Conservation (phyloP, 2,888 invertebrate genomes). For the Antheraea assamensis region DNA sequence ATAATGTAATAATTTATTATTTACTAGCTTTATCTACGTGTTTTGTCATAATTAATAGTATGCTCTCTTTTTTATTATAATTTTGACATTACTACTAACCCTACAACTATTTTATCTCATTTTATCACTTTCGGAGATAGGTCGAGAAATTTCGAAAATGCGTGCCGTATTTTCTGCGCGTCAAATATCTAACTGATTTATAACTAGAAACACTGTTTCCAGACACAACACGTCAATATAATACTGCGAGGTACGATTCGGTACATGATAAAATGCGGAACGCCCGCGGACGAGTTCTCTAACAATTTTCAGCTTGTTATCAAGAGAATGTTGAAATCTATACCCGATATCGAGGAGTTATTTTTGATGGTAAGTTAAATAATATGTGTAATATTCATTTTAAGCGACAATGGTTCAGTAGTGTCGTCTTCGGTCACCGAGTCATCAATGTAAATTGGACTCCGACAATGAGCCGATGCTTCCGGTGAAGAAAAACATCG, state of each 20-base stretch:
- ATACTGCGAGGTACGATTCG: slow-evolving; percentile 92
- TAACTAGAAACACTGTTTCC: slow-evolving; percentile 36
- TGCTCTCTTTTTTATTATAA: no score
- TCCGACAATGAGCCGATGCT: no score
- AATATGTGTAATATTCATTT: not conserved
- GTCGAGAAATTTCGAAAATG: not conserved
- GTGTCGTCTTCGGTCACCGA: no score
- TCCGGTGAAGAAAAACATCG: no score
- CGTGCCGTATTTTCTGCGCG: not conserved
- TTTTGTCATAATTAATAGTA: no score
- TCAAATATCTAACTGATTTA: not conserved
- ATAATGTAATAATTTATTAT: no score
- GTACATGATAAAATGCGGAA: slow-evolving; percentile 88
- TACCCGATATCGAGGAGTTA: slow-evolving; percentile 90
- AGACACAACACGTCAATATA: slow-evolving; percentile 92
- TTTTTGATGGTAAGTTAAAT: slow-evolving; percentile 86
- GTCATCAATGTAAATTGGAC: no score
- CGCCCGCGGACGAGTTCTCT: slow-evolving; percentile 90
- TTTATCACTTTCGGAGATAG: no score
- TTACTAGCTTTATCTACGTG: no score
- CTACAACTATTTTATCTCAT: no score
- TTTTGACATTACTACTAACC: no score
- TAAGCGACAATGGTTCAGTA: no score
- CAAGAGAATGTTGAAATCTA: slow-evolving; percentile 88
- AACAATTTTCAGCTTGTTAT: slow-evolving; percentile 89